Evolutionary conservation across 92 coral and sea anemone genomes (phyloP), one percentile per base, ranked within the genome.

Genomic region (Palythoa heliodiscus): DNA sequence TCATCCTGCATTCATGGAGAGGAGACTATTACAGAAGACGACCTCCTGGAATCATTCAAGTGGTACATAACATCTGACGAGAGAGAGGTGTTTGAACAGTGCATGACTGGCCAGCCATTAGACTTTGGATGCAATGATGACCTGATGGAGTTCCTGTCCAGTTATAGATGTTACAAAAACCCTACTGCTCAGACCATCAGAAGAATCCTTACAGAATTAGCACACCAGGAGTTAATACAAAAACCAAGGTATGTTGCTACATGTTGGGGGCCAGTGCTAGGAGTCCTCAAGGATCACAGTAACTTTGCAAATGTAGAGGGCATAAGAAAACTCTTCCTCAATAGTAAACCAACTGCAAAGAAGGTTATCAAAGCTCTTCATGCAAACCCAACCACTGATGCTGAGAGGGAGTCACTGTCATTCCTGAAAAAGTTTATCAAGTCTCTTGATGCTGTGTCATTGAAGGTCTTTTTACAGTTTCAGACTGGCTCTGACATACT

Each of bases 1-100:
- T 78, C 87, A 47, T 88, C 87, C 38, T 88, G 87, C 80, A 53
- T 88, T 52, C 87, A 88, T 61, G 78, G 90, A 73, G 87, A 88
- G 71, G 73, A 88, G 86, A 52, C 70, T 53, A 77, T 88, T 88
- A n/a, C 60, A 2, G 87, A 88, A 79, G 84, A 60, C 9, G 84
- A 88, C 82, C 87, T 88, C 52, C 77, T 88, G 58, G 83, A 70
- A 67, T 75, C 90, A 72, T 75, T 88, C 64, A 60, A 52, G 24
- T 73, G 76, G 52, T 73, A 84, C 78, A 74, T 84, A 47, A 87
- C 87, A 43, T 23, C 87, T 74, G 87, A 87, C 50, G 90, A 87
- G 52, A 35, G 84, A 69, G 87, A 82, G 22, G 87, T 76, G 55
- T 74, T 76, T 19, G 61, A 75, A 73, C 52, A 43, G 14, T 82